Percentiles rank a stretch among this genome's conserved stretches.
These are phyloP conservation scores for Intellagama lesueurii DNA, from an alignment of 2,797 vertebrate genomes.

Conservation along the genomic window DNA sequence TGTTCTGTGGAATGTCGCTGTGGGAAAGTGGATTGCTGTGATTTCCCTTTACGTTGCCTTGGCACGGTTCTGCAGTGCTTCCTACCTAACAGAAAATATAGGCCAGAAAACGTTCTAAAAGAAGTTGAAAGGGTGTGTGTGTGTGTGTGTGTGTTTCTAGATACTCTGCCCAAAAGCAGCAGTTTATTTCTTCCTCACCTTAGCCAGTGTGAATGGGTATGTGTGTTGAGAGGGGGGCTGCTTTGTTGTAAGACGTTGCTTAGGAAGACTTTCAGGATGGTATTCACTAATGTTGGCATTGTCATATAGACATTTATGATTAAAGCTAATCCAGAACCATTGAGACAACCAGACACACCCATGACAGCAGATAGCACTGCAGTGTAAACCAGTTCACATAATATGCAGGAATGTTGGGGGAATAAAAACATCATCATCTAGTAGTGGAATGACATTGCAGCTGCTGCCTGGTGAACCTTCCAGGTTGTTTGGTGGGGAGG, in stretches of 20 bases:
- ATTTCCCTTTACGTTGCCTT: constrained; percentile 11
- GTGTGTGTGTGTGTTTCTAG: neutral
- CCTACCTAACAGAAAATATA: constrained; percentile 5
- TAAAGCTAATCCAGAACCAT: neutral
- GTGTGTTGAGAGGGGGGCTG: neutral
- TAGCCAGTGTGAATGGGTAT: neutral
- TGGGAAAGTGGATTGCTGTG: constrained; percentile 30
- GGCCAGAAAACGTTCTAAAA: neutral
- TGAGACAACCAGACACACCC: neutral
- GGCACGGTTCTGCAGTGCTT: neutral
- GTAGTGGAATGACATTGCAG: too few relatives aligned
- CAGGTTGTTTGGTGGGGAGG: neutral
- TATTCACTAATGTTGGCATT: neutral
- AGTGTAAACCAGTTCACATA: neutral
- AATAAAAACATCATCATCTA: neutral
- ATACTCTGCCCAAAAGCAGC: neutral
- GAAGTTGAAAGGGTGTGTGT: neutral
- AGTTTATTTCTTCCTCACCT: neutral
- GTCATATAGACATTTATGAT: neutral
- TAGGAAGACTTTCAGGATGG: neutral
- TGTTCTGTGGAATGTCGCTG: constrained; percentile 20
- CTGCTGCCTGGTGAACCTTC: neutral
- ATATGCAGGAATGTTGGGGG: neutral
- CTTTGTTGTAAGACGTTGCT: neutral
- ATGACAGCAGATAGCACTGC: neutral